A percentile compares a stretch with the other conserved stretches of the same genome.
These are phyloP conservation scores for Pseudomyrmex gracilis DNA, from an alignment of 1,140 invertebrate species.

Conservation along the genomic window DNA sequence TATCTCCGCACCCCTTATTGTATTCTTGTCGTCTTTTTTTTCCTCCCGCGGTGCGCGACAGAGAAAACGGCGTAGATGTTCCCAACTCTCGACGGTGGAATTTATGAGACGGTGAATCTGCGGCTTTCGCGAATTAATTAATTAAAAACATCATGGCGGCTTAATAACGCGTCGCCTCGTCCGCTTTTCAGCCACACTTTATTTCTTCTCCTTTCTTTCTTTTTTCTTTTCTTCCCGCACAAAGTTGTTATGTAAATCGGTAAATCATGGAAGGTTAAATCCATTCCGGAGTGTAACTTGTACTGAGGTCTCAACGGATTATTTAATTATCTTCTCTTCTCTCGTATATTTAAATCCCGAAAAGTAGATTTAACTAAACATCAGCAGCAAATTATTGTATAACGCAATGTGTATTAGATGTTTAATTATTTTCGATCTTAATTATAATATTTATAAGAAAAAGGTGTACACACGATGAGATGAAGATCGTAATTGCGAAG, in stretches of 20 bases:
- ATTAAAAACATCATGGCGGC: conserved; percentile 76
- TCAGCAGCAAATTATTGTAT: not conserved
- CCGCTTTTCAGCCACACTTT: not conserved
- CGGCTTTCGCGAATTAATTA: conserved; percentile 76
- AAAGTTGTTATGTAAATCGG: not conserved
- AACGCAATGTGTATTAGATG: conserved; percentile 6
- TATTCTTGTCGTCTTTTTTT: conserved; percentile 39
- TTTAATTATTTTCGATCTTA: conserved; percentile 17
- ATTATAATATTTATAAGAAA: conserved; percentile 11
- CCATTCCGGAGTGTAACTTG: not conserved
- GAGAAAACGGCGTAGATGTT: conserved; percentile 24
- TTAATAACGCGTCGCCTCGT: conserved; percentile 67
- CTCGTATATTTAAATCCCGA: not conserved
- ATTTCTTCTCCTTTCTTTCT: not conserved
- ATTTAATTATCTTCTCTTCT: not conserved
- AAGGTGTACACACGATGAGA: not conserved
- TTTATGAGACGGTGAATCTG: conserved; percentile 72
- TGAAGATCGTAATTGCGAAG: conserved; percentile 12
- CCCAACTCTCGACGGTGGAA: conserved; percentile 48
- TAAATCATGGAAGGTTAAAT: conserved; percentile 23
- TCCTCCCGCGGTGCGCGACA: conserved; percentile 22
- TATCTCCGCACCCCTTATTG: conserved; percentile 11
- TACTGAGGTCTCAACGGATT: not conserved
- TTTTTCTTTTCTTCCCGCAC: not conserved
- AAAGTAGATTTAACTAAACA: not conserved